Base-by-base conservation (phyloP, 2,113 vertebrate species). In the Chloroceryle aenea region DNA sequence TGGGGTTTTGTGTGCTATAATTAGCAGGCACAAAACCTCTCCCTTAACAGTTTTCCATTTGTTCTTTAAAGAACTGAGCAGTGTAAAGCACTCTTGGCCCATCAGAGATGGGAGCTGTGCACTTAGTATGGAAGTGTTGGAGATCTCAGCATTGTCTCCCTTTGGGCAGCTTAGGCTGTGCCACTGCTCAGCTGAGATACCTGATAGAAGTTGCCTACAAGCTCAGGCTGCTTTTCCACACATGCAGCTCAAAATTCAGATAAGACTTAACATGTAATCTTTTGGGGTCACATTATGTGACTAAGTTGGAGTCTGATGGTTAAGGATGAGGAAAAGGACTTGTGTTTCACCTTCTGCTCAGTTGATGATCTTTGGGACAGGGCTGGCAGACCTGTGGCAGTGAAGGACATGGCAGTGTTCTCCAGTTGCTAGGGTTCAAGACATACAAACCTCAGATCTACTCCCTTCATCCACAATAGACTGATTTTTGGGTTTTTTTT, bases 1-100 rank as follows among this genome's bases (percentile, higher is more conserved):
- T 85, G 53, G 29, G 67, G 30, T 45, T 58, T 91, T 81, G 86
- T 96, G 79, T 96, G 94, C 90, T 96, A 74, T 96, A 97, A 97
- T 94, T 87, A 97, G 73, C 29, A 87, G 21, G 0, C 74, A 89
- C 40, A 85, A 89, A 95, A 48, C 84, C 89, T 94, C 52, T 48
- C 58, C 47, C 61, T 94, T 93, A 78, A 73, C 83, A 66, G 73
- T 89, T 95, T 90, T 92, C 20, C 36, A 50, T 89, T 95, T 94
- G 67, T 72, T 52, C 79, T 85, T 78, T 82, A 58, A 90, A 81
- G 69, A 90, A 45, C 3, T 18, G 73, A 94, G 61, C 79, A 61
- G 32, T 29, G 61, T 43, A 78, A 72, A 88, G 56, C 25, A 68
- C 38, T 30, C 40, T 80, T 2, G 7, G 45, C 38, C 56, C 52